Conservation (phyloP, 1,140 invertebrate genomes). For the Atta cephalotes region DNA sequence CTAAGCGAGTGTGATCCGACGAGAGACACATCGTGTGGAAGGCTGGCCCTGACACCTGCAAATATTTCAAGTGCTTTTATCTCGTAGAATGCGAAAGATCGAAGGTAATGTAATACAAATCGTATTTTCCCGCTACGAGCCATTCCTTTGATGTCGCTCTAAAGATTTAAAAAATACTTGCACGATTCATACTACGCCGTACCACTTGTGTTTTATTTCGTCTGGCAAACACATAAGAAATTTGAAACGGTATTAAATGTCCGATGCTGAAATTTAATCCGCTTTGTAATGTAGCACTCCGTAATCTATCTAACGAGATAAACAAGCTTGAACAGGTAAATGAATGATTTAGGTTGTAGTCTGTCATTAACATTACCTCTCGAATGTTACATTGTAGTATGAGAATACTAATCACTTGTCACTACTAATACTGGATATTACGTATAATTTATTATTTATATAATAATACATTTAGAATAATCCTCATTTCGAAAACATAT, state of each 20-base stretch:
- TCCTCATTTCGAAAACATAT: not conserved
- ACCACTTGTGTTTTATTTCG: not conserved
- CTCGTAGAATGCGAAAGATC: not conserved
- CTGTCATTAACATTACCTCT: not conserved
- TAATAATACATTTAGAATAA: not conserved
- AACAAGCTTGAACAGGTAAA: slow-evolving; percentile 27
- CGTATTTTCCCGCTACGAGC: not conserved
- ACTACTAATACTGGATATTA: too few species aligned
- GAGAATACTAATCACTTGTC: not conserved
- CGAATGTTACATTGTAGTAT: not conserved
- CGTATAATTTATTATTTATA: too few species aligned
- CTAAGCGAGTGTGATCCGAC: slow-evolving; percentile 88
- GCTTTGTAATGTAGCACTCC: slow-evolving; percentile 27
- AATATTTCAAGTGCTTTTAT: slow-evolving; percentile 19
- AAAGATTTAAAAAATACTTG: not conserved
- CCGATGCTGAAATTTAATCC: slow-evolving; percentile 48
- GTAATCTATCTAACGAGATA: slow-evolving; percentile 27
- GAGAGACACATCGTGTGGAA: slow-evolving; percentile 95
- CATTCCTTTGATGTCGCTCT: not conserved
- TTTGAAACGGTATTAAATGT: slow-evolving; percentile 40
- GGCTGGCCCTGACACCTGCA: slow-evolving; percentile 88
- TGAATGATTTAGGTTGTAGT: slow-evolving; percentile 3
- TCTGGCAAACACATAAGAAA: not conserved
- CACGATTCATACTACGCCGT: not conserved
- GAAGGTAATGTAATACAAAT: not conserved